Evolutionary conservation across 2,113 vertebrate species (phyloP), one percentile per base, ranked within the genome.

Genomic region (Oryzias javanicus): DNA sequence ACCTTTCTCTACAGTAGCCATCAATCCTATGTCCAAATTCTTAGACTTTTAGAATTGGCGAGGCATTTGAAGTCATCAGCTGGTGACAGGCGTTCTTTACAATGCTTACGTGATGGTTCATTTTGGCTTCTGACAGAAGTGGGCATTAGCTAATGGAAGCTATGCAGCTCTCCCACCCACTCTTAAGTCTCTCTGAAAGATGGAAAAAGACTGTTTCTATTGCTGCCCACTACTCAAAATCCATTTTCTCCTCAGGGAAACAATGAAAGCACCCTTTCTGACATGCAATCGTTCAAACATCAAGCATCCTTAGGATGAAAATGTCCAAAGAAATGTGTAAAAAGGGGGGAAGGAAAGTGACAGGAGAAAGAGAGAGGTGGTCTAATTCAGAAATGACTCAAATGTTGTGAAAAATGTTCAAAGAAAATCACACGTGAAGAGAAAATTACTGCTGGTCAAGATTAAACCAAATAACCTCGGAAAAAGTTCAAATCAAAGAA

Each of bases 341-440:
- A 75, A 54, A 82, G 77, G 72, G 22, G 77, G 79, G 72, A 61
- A 61, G 59, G 70, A 63, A 70, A 62, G 77, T 46, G 52, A 68
- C 19, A 52, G 57, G 5, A 44, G 20, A 64, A 51, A 70, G 70
- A 62, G 79, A 71, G 68, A 62, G 79, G 60, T 49, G 44, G 85
- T 89, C 85, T 86, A 86, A 93, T 91, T 91, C 77, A 88, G 51
- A 91, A 91, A 83, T 67, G 86, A 90, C 82, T 90, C 84, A 87
- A 86, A 89, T 91, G 91, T 70, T 74, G 86, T 91, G 91, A 83
- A 91, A 92, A 92, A 94, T 89, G 89, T 92, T 93, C 92, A 92
- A 90, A 91, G 89, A 92, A 93, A 93, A n/a, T 79, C 55, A 74
- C 64, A 70, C 72, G 25, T 24, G 19, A 42, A 17, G 86, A 86